Evolutionary conservation across 1,140 invertebrate species (phyloP).

Genomic region (Eriocheir sinensis): DNA sequence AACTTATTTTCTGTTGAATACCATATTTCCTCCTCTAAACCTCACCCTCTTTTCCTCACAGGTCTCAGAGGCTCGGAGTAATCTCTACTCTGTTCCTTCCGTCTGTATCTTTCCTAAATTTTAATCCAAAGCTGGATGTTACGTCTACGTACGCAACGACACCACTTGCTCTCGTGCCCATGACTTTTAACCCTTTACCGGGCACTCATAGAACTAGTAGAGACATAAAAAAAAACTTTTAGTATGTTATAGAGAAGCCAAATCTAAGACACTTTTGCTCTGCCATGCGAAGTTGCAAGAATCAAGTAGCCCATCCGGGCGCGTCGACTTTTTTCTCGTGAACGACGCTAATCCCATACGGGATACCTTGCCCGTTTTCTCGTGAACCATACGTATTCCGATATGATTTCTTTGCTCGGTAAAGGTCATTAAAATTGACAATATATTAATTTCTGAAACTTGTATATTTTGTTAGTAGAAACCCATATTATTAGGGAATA

Average conservation of each 20-base stretch:
- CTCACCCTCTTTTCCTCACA: too few relatives aligned
- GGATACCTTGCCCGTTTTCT: not conserved
- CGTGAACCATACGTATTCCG: constrained; percentile 10
- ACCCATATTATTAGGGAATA: not conserved
- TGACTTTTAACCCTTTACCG: too few relatives aligned
- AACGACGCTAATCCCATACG: not conserved
- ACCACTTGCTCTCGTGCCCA: too few relatives aligned
- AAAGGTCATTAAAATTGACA: too few relatives aligned
- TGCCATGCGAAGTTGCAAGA: not conserved
- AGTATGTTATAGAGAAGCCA: not conserved
- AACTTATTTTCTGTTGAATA: too few relatives aligned
- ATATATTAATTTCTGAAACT: not conserved
- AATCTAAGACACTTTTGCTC: constrained; percentile 12
- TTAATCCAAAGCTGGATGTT: too few relatives aligned
- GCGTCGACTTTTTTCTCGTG: not conserved
- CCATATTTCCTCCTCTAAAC: too few relatives aligned
- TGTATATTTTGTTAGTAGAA: not conserved
- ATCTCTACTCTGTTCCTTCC: too few relatives aligned
- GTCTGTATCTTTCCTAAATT: too few relatives aligned
- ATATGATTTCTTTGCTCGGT: too few relatives aligned
- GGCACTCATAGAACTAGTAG: not conserved
- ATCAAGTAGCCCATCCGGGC: not conserved
- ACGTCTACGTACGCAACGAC: too few relatives aligned
- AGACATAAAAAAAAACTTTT: constrained; percentile 30
- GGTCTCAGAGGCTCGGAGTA: too few relatives aligned